Evolutionary conservation across 2,888 invertebrate species (phyloP), one percentile per base, ranked within the genome.

Genomic region (Eristalinus aeneus): DNA sequence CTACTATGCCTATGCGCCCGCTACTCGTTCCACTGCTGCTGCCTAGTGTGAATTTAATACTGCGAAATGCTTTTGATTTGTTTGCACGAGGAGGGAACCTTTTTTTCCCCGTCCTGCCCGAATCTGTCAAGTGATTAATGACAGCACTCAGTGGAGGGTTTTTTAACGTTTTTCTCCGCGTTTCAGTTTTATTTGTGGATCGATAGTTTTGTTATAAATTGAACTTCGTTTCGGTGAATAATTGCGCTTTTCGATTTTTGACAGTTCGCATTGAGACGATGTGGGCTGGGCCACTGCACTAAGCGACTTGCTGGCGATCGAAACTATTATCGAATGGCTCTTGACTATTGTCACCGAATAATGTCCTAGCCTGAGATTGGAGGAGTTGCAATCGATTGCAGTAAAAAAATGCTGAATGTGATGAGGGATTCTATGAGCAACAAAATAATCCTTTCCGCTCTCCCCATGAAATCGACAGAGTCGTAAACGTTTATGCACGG

Each of bases 141-240:
- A 56, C 63, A 54, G 54, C 27, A 36, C 53, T 61, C 63, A 54
- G 12, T 46, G 20, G 22, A 61, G 32, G 22, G 36, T 61, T 63
- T 72, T 22, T 27, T 36, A 60, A 22, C 20, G 16, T 46, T 58
- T 34, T 58, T 27, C 36, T n/a, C n/a, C n/a, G n/a, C 36, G 11
- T 69, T 68, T 34, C 32, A 4, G 54, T 34, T 34, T 34, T 1
- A 3, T 53, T 23, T 20, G 53, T 23, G 8, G 67, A 69, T 69
- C 56, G 36, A 73, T 79, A 73, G 79, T 63, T 69, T 20, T 36
- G 39, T 36, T 67, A 67, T 31, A 39, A 79, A 67, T 73, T 71
- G 56, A 27, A 58, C 27, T 65, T 65, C 16, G 16, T n/a, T 46
- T 61, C 10, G 34, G 32, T 27, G 53, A 68, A 22, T 77, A 69